Evolutionary conservation across 2,888 invertebrate species (phyloP), one percentile per base, ranked within the genome.

Genomic region (Campoplex nolae): DNA sequence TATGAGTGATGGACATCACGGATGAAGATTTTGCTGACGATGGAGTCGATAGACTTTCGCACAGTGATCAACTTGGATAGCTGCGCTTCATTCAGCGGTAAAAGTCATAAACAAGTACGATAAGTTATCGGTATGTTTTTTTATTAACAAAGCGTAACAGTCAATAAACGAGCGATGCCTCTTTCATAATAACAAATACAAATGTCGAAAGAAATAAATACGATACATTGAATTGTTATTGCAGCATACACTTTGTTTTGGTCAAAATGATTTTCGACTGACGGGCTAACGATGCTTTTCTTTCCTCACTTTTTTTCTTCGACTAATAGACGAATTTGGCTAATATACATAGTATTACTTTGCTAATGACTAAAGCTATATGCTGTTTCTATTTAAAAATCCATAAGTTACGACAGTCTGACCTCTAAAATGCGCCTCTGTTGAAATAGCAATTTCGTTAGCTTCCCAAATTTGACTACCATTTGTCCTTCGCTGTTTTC

Each of bases 121-220:
- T 84, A 78, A 89, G 88, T 84, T 91, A 89, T 91, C 84, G 73
- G 87, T 89, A 83, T 90, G 23, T 23, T 89, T 91, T 75, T 86
- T 87, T 87, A 92, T 92, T 92, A 92, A 92, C 92, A 92, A 92
- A 92, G 92, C 92, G 91, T 91, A 92, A 92, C 92, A 91, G 90
- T 91, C 90, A 92, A 91, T 92, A 90, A 92, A 91, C 90, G 88
- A 90, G 89, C 90, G 89, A 91, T 91, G 90, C 90, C 88, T 91
- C 88, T 88, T 90, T 88, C 88, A 86, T 89, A 83, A 82, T 90
- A 90, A 92, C 90, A 92, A 90, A 91, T 89, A 90, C 83, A 88
- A 88, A 87, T 90, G 73, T 85, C 88, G 89, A 79, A 84, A 89
- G 89, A 92, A 87, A 87, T 89, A 23, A 88, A 88, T 89, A 88